Evolutionary conservation across 2,113 vertebrate genomes (phyloP).

Genomic region (Gymnorhina tibicen): DNA sequence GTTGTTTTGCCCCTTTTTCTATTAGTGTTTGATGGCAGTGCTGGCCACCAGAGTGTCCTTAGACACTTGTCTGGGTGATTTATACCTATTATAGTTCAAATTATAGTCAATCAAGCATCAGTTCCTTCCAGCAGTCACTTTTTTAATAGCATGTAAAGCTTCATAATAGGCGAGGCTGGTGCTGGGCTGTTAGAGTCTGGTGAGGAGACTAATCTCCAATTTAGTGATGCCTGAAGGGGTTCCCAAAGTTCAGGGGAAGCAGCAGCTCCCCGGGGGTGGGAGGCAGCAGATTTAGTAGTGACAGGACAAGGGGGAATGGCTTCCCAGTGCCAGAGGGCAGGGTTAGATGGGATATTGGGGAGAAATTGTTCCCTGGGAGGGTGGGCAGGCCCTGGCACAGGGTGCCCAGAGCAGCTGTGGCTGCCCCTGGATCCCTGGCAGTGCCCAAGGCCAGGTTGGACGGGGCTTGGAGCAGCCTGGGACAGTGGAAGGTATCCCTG

Average conservation of each 20-base stretch:
- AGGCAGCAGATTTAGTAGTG: background rate
- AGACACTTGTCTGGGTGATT: background rate
- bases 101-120: background rate
- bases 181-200: background rate
- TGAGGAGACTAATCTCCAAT: background rate
- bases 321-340: background rate
- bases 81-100: background rate
- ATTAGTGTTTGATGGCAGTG: background rate
- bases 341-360: rapidly evolving
- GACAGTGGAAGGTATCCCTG: background rate
- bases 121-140: background rate
- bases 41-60: background rate
- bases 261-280: background rate
- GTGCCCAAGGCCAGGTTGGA: background rate
- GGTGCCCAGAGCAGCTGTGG: background rate
- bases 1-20: background rate
- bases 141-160: background rate
- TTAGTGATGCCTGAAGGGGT: background rate
- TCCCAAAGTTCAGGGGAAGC: background rate
- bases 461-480: background rate
- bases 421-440: background rate
- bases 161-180: rapidly evolving
- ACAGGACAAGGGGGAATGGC: background rate
- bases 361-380: rapidly evolving
- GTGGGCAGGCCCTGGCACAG: background rate